Conservation (phyloP, 2,888 invertebrate genomes). For the Cephus pulcher region DNA sequence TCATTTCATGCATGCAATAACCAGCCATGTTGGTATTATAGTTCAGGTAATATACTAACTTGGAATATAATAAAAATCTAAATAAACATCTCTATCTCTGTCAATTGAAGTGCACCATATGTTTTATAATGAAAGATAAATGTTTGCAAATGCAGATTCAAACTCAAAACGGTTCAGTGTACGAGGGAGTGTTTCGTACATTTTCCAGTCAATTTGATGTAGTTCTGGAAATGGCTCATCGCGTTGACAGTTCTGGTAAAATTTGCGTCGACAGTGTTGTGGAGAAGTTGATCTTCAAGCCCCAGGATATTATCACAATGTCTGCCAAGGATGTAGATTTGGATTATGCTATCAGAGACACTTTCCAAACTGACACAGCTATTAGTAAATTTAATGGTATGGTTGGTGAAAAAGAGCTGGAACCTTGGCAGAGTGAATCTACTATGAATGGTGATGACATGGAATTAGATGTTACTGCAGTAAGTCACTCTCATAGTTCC, state of each 20-base stretch:
- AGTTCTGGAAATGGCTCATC: slow-evolving; percentile 89
- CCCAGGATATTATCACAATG: slow-evolving; percentile 86
- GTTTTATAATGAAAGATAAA: slow-evolving; percentile 1
- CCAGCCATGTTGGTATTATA: slow-evolving; percentile 85
- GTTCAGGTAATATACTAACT: slow-evolving; percentile 70
- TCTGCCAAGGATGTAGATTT: slow-evolving; percentile 87
- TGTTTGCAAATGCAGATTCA: slow-evolving; percentile 70
- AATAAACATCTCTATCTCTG: background rate
- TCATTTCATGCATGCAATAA: slow-evolving; percentile 90
- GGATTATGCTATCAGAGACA: slow-evolving; percentile 89
- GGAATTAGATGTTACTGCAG: slow-evolving; percentile 79
- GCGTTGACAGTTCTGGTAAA: slow-evolving; percentile 77
- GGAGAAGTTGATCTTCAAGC: slow-evolving; percentile 86
- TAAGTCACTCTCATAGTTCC: slow-evolving; percentile 42
- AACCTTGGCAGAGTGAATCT: slow-evolving; percentile 84
- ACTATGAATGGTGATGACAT: slow-evolving; percentile 73
- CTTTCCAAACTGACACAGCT: slow-evolving; percentile 89
- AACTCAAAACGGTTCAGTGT: slow-evolving; percentile 85
- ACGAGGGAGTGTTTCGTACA: slow-evolving; percentile 91
- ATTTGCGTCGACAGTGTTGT: slow-evolving; percentile 78
- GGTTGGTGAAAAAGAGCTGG: slow-evolving; percentile 83
- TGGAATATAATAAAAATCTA: background rate
- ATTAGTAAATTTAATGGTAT: slow-evolving; percentile 89
- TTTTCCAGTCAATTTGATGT: slow-evolving; percentile 91
- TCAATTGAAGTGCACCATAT: background rate